Conservation (phyloP, 2,797 vertebrate species). For the Semaprochilodus insignis region DNA sequence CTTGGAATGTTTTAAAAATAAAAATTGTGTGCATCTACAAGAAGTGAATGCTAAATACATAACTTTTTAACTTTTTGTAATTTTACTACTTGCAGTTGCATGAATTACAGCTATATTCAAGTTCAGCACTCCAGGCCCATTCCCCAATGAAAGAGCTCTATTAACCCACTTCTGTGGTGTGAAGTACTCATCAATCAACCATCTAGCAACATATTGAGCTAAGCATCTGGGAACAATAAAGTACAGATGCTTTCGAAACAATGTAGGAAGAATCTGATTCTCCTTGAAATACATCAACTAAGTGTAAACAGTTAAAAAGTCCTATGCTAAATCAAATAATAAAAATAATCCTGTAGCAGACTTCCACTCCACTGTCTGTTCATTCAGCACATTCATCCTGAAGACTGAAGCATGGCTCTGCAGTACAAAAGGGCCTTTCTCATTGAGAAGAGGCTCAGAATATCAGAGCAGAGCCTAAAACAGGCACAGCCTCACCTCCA, state of each 20-base stretch:
- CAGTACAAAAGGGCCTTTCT: constrained; percentile 18
- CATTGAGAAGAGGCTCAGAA: constrained; percentile 45
- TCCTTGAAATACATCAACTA: not conserved
- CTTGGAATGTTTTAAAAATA: too few species aligned
- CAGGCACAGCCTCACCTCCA: constrained; percentile 36
- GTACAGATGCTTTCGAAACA: not conserved
- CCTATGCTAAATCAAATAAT: not conserved
- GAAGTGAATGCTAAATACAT: too few species aligned
- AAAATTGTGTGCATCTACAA: too few species aligned
- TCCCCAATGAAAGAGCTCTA: too few species aligned
- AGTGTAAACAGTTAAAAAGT: constrained; percentile 5
- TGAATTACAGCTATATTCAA: too few species aligned
- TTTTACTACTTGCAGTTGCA: too few species aligned
- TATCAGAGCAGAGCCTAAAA: constrained; percentile 46
- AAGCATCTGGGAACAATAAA: not conserved
- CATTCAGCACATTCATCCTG: not conserved
- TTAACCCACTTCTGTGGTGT: too few species aligned
- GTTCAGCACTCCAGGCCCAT: too few species aligned
- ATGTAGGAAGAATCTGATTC: not conserved
- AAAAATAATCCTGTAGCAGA: not conserved
- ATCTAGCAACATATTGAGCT: too few species aligned
- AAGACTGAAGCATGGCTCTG: not conserved
- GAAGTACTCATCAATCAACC: too few species aligned
- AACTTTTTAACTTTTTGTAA: too few species aligned
- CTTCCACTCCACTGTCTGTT: not conserved